Evolutionary conservation across 2,113 vertebrate species (phyloP), one percentile per base, ranked within the genome.

Genomic region (Grammomys dolichurus): DNA sequence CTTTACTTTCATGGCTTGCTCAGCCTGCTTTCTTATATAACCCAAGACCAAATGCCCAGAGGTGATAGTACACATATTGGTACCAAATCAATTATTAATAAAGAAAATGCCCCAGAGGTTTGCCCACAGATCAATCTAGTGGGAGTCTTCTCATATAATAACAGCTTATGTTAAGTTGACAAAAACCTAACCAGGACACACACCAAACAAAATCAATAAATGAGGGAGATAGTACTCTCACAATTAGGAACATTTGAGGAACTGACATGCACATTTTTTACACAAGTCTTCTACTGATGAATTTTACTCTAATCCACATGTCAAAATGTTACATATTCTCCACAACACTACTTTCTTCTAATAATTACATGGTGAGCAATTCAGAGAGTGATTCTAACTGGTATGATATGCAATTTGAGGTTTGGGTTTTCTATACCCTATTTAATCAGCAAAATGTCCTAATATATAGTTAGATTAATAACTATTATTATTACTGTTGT

Each of bases 341-440:
- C 94, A 73, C 3, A 77, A 8, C 8, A 94, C 0, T 86, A 28
- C 65, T 20, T 77, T 78, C 67, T 70, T 65, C 84, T 75, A 96
- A 85, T 91, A 89, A 97, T 90, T 94, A 93, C 67, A 33, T 77
- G 65, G 51, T 40, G 76, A 94, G 85, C 85, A 95, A 92, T 73
- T 95, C 70, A 88, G 89, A 80, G 14, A 89, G 43, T 94, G 46
- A 88, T 86, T 94, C 48, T 46, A 94, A 96, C 36, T 89, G 40
- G 17, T 60, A 94, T 40, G 33, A 77, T 46, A 86, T 0, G 76
- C 5, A 95, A 94, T 93, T 90, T 87, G 48, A 54, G 82, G 85
- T 81, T 70, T 5, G 92, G 46, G 54, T 56, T 60, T 73, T 94
- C 51, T n/a, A 54, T 82, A 7, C 2, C 3, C 65, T 28, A 73